phyloP scores from a whole-genome alignment of 1,140 invertebrate genomes.

The Harpegnathos saltator region DNA sequence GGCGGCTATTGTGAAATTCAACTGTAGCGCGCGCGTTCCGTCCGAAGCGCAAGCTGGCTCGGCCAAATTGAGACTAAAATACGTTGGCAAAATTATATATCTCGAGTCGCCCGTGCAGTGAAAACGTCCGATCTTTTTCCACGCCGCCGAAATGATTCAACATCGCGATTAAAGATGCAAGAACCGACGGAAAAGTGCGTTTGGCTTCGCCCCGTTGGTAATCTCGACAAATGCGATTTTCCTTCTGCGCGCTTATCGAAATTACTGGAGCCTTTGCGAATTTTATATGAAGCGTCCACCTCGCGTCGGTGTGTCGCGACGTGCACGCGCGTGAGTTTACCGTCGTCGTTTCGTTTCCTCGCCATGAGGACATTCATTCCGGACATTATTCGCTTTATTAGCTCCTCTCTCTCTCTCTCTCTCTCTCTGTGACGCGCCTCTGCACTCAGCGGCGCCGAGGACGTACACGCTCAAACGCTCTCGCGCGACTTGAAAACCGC shows the following conservation, averaged over 20 bases:
- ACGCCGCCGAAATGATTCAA: neutral
- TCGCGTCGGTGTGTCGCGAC: no score
- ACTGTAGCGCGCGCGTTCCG: no score
- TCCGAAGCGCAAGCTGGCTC: no score
- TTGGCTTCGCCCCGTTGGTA: neutral
- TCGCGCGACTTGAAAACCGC: neutral
- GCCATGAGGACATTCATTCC: neutral
- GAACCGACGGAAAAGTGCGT: no score
- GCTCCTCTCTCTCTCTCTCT: no score
- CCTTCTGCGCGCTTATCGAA: neutral
- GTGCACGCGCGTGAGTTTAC: neutral
- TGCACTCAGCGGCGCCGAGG: no score
- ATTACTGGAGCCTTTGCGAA: conserved; percentile 3
- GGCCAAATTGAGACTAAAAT: no score
- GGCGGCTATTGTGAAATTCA: no score
- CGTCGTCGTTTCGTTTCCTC: neutral
- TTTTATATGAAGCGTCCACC: neutral
- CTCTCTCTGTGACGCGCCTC: no score
- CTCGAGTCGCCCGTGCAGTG: neutral
- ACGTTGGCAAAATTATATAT: no score
- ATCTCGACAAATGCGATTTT: neutral
- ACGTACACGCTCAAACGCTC: neutral
- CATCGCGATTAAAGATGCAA: neutral
- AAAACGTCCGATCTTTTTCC: neutral
- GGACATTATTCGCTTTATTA: conserved; percentile 1